Percentiles rank a stretch among this genome's conserved stretches.
These are phyloP conservation scores for Atta colombica DNA, from an alignment of 1,140 invertebrate species.

Conservation along the genomic window DNA sequence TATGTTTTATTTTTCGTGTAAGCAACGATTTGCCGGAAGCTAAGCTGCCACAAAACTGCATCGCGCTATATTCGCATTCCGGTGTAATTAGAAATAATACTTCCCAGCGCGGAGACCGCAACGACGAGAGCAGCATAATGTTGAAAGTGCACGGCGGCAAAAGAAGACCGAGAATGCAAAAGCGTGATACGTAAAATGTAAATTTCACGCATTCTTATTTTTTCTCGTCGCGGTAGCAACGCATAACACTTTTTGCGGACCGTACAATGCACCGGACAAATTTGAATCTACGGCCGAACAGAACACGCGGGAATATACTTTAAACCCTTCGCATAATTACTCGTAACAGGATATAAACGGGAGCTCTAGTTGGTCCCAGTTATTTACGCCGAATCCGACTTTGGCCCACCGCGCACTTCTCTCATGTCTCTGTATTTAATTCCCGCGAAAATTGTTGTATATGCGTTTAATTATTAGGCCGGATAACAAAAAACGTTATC, in stretches of 20 bases:
- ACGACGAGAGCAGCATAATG: slow-evolving; percentile 46
- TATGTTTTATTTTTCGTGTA: slow-evolving; percentile 44
- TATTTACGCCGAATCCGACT: slow-evolving; percentile 36
- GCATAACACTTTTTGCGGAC: slow-evolving; percentile 52
- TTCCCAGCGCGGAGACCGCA: slow-evolving; percentile 52
- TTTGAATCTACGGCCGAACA: slow-evolving; percentile 43
- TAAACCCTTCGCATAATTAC: slow-evolving; percentile 59
- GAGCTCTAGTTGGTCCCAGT: slow-evolving; percentile 45
- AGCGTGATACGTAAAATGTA: slow-evolving; percentile 61
- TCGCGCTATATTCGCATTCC: slow-evolving; percentile 64
- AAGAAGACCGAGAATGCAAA: slow-evolving; percentile 39
- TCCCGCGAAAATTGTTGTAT: slow-evolving; percentile 45
- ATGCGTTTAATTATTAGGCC: slow-evolving; percentile 39
- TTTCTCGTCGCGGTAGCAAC: slow-evolving; percentile 32
- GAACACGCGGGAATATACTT: slow-evolving; percentile 41
- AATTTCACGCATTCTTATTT: slow-evolving; percentile 63
- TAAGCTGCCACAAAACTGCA: slow-evolving; percentile 53
- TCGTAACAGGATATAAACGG: slow-evolving; percentile 60
- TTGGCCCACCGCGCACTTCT: neutral
- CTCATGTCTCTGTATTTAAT: slow-evolving; percentile 28
- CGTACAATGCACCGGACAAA: slow-evolving; percentile 55
- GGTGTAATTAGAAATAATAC: slow-evolving; percentile 72
- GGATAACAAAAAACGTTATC: slow-evolving; percentile 17
- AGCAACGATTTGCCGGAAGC: slow-evolving; percentile 48
- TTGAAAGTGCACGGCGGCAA: slow-evolving; percentile 2